Evolutionary conservation across 2,113 vertebrate species (phyloP).

Genomic region (Apteryx owenii): DNA sequence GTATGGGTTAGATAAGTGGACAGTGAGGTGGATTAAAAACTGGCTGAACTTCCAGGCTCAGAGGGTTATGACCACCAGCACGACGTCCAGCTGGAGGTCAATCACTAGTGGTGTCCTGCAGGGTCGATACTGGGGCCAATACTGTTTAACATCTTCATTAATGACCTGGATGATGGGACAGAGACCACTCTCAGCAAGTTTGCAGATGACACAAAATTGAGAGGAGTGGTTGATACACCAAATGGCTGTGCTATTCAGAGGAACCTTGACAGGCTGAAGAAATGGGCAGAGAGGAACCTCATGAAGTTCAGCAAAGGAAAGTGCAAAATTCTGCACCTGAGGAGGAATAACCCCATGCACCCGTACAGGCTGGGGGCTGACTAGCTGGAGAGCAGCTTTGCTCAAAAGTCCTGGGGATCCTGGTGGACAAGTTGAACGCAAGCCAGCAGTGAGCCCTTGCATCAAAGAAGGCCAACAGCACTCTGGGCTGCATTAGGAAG

Average conservation of each 20-base stretch:
- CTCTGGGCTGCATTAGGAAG: too few species aligned
- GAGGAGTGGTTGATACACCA: neutral
- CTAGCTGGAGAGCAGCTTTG: neutral
- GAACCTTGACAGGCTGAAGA: neutral
- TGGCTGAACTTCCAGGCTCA: neutral
- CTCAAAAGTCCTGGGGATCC: neutral
- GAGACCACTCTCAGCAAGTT: neutral
- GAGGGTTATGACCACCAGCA: neutral
- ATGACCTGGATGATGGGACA: neutral
- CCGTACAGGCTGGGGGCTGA: neutral
- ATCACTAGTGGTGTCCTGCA: neutral
- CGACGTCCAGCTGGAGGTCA: neutral
- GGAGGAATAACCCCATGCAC: neutral
- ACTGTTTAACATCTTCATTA: neutral
- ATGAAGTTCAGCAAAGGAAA: neutral
- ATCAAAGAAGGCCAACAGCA: neutral
- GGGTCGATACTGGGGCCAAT: neutral
- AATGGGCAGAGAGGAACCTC: neutral
- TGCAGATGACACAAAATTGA: neutral
- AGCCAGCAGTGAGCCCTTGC: neutral
- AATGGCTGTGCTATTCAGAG: neutral
- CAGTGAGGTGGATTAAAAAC: neutral
- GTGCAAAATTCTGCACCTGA: neutral
- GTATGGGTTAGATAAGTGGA: neutral
- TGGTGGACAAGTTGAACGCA: neutral